phyloP scores from a whole-genome alignment of 64 coral and sea anemone species.

The Pachyseris speciosa region DNA sequence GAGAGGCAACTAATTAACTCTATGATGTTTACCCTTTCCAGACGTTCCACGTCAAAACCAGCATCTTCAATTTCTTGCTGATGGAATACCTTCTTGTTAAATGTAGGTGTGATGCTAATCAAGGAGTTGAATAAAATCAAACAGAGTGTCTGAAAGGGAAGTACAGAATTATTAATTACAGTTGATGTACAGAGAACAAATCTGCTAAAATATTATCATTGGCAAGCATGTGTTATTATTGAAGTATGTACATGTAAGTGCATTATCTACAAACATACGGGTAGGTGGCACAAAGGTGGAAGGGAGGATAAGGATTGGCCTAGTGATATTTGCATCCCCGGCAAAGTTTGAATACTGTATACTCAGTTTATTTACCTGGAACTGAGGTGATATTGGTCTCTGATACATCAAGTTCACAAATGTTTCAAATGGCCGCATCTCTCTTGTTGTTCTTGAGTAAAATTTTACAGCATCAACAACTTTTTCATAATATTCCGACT shows the following conservation, averaged over 20 bases:
- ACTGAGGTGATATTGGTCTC: conserved; percentile 84
- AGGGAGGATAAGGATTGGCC: too few species aligned
- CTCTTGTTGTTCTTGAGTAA: conserved; percentile 72
- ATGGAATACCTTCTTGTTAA: conserved; percentile 93
- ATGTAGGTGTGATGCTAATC: conserved; percentile 74
- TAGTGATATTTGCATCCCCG: too few species aligned
- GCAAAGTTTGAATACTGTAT: too few species aligned
- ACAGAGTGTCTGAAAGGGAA: conserved; percentile 72
- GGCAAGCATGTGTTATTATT: too few species aligned
- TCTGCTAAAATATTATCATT: too few species aligned
- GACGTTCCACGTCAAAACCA: conserved; percentile 84
- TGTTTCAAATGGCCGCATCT: conserved; percentile 82
- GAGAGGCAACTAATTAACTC: too few species aligned
- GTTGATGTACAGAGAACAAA: too few species aligned
- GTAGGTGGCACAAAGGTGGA: too few species aligned
- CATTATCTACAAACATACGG: too few species aligned
- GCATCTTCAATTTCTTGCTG: conserved; percentile 95
- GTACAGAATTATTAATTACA: background rate
- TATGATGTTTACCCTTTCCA: conserved; percentile 74
- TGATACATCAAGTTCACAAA: conserved; percentile 81
- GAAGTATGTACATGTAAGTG: too few species aligned
- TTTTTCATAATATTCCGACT: conserved; percentile 76
- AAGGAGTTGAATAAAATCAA: conserved; percentile 87
- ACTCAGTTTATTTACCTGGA: conserved; percentile 74
- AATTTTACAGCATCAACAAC: conserved; percentile 88